phyloP scores from a whole-genome alignment of 1,140 invertebrate species.

The Lordiphosa clarofinis region DNA sequence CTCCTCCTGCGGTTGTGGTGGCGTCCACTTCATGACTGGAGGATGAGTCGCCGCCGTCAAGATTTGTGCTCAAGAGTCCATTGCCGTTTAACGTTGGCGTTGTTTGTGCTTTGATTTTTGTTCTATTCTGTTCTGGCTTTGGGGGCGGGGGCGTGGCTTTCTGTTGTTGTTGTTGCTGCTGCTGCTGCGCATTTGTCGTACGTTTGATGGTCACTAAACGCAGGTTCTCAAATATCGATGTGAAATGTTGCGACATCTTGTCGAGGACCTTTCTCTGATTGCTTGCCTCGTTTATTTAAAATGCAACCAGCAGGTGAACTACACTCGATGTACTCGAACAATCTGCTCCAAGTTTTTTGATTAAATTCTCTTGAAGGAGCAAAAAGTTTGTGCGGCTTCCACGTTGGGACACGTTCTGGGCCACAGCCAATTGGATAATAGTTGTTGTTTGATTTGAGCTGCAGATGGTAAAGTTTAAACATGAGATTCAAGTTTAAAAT shows the following conservation, averaged over 20 bases:
- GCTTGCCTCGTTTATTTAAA: conserved; percentile 54
- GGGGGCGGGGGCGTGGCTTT: conserved; percentile 12
- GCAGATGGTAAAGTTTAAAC: conserved; percentile 29
- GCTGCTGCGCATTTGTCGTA: conserved; percentile 55
- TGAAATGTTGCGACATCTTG: conserved; percentile 79
- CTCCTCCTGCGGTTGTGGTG: conserved; percentile 9
- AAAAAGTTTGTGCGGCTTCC: conserved; percentile 25
- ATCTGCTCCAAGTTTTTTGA: conserved; percentile 55
- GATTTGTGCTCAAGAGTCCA: conserved; percentile 45
- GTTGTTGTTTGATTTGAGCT: conserved; percentile 3
- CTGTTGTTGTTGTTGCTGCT: conserved; percentile 41
- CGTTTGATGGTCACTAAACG: conserved; percentile 75
- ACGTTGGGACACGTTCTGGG: conserved; percentile 5
- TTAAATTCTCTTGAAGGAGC: conserved; percentile 57
- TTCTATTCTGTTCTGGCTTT: conserved; percentile 51
- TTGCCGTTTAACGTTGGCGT: conserved; percentile 57
- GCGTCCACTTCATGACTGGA: conserved; percentile 52
- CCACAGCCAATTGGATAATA: conserved; percentile 36
- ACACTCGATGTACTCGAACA: conserved; percentile 22
- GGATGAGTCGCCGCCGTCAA: conserved; percentile 35
- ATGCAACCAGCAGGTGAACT: conserved; percentile 63
- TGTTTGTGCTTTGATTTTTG: conserved; percentile 52
- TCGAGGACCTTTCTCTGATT: conserved; percentile 25
- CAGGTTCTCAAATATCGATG: conserved; percentile 77
- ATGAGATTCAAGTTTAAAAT: too few relatives aligned